Conservation (phyloP, 2,113 vertebrate genomes). For the Neolamprologus sp. region DNA sequence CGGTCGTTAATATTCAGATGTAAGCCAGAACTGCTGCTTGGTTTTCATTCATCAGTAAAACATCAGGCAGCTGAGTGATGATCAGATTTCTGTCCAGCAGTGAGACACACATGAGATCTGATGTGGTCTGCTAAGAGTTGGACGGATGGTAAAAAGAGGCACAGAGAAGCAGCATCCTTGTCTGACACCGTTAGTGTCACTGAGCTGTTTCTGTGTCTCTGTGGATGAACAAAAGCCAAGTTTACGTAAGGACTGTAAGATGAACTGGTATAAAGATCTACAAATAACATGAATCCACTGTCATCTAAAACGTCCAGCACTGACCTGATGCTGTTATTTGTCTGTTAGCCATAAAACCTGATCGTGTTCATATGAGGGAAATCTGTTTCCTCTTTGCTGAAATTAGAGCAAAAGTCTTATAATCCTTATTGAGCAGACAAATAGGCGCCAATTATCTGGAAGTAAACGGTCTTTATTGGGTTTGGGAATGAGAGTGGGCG, state of each 20-base stretch:
- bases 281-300: neutral
- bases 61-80: neutral
- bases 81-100: accelerated
- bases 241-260: neutral
- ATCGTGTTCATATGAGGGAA: neutral
- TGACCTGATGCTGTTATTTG: accelerated
- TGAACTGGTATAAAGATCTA: neutral
- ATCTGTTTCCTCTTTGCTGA: neutral
- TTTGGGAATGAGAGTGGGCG: neutral
- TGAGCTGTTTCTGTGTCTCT: neutral
- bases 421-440: neutral
- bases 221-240: neutral
- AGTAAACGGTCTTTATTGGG: neutral
- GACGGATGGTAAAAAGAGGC: neutral
- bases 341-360: neutral
- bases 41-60: neutral
- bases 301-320: neutral
- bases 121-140: neutral
- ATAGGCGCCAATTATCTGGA: neutral
- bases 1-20: accelerated
- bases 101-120: accelerated
- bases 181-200: accelerated
- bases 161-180: neutral
- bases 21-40: neutral
- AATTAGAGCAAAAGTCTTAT: neutral